Base-by-base conservation (phyloP, 2,888 invertebrate genomes). In the Parnassius smintheus region DNA sequence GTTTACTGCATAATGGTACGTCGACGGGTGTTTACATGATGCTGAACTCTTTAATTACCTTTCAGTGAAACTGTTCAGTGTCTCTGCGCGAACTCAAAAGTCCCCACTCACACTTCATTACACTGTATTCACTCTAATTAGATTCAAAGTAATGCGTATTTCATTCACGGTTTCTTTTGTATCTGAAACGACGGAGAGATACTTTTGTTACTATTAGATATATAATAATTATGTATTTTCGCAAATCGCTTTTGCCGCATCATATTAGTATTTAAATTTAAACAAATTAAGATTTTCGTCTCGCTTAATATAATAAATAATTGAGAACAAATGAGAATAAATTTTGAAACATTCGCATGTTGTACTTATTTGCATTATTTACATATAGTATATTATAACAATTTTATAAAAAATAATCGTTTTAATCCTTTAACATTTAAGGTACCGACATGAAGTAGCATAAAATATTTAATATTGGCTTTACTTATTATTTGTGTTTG, bases 171-270 rank as follows among this genome's bases (percentile, higher is more conserved):
- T 68, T 73, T 75, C 68, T 68, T 73, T 75, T 67, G 71, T 77
- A 85, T 84, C 88, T 88, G 88, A 84, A 89, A 89, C 77, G 83
- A 86, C 70, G 79, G 74, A 82, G 76, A 85, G 78, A 75, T 66
- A 69, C 56, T 72, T 70, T 71, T 72, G 69, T 84, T 82, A 82
- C 68, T 71, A 58, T 62, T 42, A 58, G 52, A 60, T 41, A 52
- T n/a, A 58, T n/a, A 58, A 1, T 52, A 10, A 35, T 41, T 18
- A 22, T 48, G 11, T 62, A n/a, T 48, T 8, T 62, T 57, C 62
- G 54, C 58, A 58, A 12, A 42, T 42, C 58, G 51, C 42, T 44
- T 54, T 44, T 42, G 49, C 49, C 41, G 48, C 41, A 35, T n/a
- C 48, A 48, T 1, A 18, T 48, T 18, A 35, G 35, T 46, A 12